Percentiles rank a stretch among this genome's conserved stretches.
Evolutionary conservation across 2,888 invertebrate genomes (phyloP).

Genomic region (Augochlorella aurata): DNA sequence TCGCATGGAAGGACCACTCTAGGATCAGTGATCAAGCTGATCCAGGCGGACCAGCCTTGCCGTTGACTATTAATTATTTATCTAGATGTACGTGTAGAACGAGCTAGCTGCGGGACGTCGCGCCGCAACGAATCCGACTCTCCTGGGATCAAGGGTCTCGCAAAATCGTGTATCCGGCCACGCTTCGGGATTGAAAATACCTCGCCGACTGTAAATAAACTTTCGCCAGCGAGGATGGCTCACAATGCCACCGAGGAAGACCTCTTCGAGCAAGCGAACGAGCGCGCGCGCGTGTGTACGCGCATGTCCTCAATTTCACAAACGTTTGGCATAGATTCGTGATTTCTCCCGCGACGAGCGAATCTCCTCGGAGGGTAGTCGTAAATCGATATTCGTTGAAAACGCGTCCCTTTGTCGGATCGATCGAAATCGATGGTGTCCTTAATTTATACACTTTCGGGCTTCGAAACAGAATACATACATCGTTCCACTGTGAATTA

Average conservation of each 20-base stretch:
- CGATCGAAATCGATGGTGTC: not conserved
- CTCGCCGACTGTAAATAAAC: constrained; percentile 71
- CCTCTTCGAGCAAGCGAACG: constrained; percentile 18
- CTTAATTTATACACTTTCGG: not conserved
- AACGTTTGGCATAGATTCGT: constrained; percentile 78
- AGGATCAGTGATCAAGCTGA: not conserved
- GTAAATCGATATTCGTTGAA: constrained; percentile 7
- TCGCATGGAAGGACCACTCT: not conserved
- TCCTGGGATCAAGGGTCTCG: constrained; percentile 58
- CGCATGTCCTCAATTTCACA: constrained; percentile 79
- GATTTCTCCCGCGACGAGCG: constrained; percentile 73
- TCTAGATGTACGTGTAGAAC: constrained; percentile 37
- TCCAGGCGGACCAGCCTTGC: constrained; percentile 8
- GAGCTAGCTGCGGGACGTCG: constrained; percentile 18
- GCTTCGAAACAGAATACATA: not conserved
- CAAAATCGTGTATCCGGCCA: constrained; percentile 63
- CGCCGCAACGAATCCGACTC: constrained; percentile 31
- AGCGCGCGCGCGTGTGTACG: constrained; percentile 37
- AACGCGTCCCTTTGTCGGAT: not conserved
- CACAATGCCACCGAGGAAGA: constrained; percentile 60
- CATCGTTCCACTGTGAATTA: not conserved
- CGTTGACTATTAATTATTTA: constrained; percentile 55
- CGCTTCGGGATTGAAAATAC: constrained; percentile 68
- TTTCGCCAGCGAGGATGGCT: constrained; percentile 65
- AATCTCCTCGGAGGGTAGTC: constrained; percentile 48